Base-by-base conservation (phyloP, 2,888 invertebrate species). In the Callimorpha dominula region DNA sequence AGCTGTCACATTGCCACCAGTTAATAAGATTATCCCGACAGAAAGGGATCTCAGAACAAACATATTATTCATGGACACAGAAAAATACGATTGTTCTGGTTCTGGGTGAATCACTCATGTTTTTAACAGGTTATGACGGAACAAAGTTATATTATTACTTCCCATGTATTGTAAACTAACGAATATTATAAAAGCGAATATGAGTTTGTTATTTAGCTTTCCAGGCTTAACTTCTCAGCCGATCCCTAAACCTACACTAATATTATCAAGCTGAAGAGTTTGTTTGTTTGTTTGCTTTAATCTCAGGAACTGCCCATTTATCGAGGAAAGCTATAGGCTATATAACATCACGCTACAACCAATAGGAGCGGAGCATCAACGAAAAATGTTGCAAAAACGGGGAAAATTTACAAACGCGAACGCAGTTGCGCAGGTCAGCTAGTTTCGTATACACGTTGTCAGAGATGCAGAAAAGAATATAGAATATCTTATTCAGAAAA, bases 1-100 rank as follows among this genome's bases (percentile, higher is more conserved):
- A 74, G 68, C 73, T 77, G 77, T 78, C 76, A 78, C 69, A 74
- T 40, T 68, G 66, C 20, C 52, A 71, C 60, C 60, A 71, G 64
- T 20, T 62, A 63, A 50, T 49, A 70, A 46, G 43, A 50, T 64
- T 63, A 66, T 66, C 14, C 20, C 46, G 50, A 52, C 66, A 40
- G 52, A 50, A 57, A 20, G 57, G 57, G 57, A 57, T 57, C 54
- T 54, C 57, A 20, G 57, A 57, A 20, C 57, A 57, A 57, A 57
- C 57, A 57, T 20, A 57, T 57, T 57, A 57, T n/a, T 57, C 57
- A 57, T 20, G 57, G 20, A 20, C 57, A 57, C 20, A 57, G 12
- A 57, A 57, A 57, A 20, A 12, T 57, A 57, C 20, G 57, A 57
- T 57, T 57, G 57, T 57, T 57, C 20, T 20, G 57, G 20, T 20